phyloP scores from a whole-genome alignment of 2,113 vertebrate species.

The Astatoreochromis straeleni region DNA sequence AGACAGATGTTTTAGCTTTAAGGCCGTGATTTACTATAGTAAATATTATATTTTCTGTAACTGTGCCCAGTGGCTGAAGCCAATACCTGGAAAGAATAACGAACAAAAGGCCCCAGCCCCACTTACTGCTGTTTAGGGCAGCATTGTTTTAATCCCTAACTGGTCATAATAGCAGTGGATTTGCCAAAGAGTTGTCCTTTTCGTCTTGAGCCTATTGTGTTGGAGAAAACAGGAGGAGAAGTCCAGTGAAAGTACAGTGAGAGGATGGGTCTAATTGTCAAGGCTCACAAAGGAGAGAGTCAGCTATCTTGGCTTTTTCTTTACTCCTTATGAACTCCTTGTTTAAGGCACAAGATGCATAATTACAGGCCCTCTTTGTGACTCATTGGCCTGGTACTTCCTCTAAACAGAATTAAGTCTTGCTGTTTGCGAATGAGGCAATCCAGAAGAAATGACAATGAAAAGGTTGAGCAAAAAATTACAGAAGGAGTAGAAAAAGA shows the following conservation, averaged over 20 bases:
- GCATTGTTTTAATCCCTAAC: not conserved
- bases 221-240: not conserved
- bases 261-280: conserved; percentile 12
- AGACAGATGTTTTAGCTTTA: not conserved
- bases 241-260: conserved; percentile 32
- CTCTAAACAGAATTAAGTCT: not conserved
- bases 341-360: not conserved
- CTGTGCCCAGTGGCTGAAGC: not conserved
- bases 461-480: conserved; percentile 16
- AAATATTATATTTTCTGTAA: not conserved
- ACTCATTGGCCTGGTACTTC: conserved; percentile 7
- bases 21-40: not conserved
- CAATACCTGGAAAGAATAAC: not conserved
- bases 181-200: not conserved
- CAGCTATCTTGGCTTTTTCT: not conserved
- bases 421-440: not conserved
- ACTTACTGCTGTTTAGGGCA: not conserved
- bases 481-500: not conserved
- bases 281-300: not conserved
- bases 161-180: not conserved
- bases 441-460: conserved; percentile 12
- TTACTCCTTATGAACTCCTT: not conserved
- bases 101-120: not conserved
- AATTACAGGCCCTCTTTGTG: conserved; percentile 18
- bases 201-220: not conserved